Base-by-base conservation (phyloP, 2,888 invertebrate genomes). In the Resseliella maxima region DNA sequence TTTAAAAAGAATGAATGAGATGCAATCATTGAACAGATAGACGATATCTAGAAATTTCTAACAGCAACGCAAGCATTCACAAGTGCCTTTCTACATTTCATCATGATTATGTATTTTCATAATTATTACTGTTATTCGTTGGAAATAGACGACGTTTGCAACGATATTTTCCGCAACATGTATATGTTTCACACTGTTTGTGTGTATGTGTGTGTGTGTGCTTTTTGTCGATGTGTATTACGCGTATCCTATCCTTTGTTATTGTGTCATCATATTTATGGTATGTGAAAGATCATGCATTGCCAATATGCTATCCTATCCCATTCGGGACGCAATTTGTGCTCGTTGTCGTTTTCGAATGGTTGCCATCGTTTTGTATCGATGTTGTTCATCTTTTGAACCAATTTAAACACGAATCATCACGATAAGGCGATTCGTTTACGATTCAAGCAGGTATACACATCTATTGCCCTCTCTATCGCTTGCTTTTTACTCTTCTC, bases 71-170 rank as follows among this genome's bases (percentile, higher is more conserved):
- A 12, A 50, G 8, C 50, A 21, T 50, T 50, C 50, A 50, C 50
- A 50, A 50, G n/a, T 50, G 50, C n/a, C 18, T 50, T 21, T 21
- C 50, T 18, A 50, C 18, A 50, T 50, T 50, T 18, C 50, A 50
- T 50, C 50, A 50, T 50, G 50, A 50, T 50, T 50, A 50, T 50
- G 50, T 50, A 50, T 50, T 8, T 50, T 50, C 50, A 50, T 50
- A 50, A 50, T 50, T 50, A 50, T 50, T 50, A 50, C 50, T 50
- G 21, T 21, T 50, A 21, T 21, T 21, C 15, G 18, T 18, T 50
- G 50, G 21, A 50, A 50, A 50, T 50, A 50, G 50, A 21, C 50
- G 21, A 50, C 41, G 50, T 50, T 50, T 50, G 50, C 50, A 6
- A 50, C n/a, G 50, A 10, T 50, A n/a, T n/a, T n/a, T n/a, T n/a